Evolutionary conservation across 2,888 invertebrate species (phyloP).

Genomic region (Hydrotaea cyrtoneurina): DNA sequence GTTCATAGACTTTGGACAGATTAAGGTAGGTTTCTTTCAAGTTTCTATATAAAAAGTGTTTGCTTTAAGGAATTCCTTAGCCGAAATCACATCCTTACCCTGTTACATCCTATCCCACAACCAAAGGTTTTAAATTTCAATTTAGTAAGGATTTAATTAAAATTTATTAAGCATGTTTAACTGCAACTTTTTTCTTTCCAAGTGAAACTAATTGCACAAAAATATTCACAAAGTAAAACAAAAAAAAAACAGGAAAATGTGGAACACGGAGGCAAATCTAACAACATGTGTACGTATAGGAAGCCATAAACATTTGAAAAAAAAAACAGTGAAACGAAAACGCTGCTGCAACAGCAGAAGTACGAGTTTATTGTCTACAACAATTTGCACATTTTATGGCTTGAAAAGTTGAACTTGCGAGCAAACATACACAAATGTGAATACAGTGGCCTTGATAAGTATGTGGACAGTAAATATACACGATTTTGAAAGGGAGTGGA

Average conservation of each 20-base stretch:
- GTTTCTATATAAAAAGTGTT: too few relatives aligned
- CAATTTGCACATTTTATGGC: constrained; percentile 48
- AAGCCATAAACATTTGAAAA: constrained; percentile 55
- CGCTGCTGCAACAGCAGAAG: constrained; percentile 34
- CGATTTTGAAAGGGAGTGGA: too few relatives aligned
- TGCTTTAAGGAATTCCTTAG: too few relatives aligned
- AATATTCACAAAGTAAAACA: not conserved
- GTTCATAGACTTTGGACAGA: too few relatives aligned
- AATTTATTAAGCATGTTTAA: constrained; percentile 32
- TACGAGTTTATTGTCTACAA: constrained; percentile 42
- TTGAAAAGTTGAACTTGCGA: constrained; percentile 20
- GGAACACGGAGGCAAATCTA: not conserved
- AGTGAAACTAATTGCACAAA: constrained; percentile 18
- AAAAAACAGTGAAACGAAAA: constrained; percentile 19
- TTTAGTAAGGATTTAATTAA: constrained; percentile 35
- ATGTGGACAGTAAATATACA: not conserved
- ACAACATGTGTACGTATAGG: constrained; percentile 37
- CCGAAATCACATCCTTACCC: too few relatives aligned
- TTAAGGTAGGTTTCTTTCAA: too few relatives aligned
- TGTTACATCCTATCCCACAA: too few relatives aligned
- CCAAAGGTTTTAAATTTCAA: constrained; percentile 15
- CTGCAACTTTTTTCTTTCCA: not conserved
- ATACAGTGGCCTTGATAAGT: too few relatives aligned
- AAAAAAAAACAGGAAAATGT: not conserved
- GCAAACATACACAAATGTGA: not conserved